Evolutionary conservation across 2,797 vertebrate genomes (phyloP).

Genomic region (Hyperoplus lanceolatus): DNA sequence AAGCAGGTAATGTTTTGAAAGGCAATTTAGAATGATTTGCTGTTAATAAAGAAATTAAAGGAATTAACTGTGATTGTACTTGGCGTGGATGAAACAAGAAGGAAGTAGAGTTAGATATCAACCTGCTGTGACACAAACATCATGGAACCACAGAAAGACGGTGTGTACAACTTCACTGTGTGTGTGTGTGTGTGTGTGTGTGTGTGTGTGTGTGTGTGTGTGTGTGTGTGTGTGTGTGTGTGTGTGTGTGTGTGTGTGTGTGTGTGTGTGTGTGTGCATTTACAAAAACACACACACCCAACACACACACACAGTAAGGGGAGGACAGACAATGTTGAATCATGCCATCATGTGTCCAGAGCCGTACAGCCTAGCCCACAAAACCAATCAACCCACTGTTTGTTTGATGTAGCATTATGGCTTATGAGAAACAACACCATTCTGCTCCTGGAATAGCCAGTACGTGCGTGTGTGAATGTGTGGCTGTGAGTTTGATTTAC

Average conservation of each 20-base stretch:
- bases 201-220: slow-evolving; percentile 6
- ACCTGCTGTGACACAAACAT: slow-evolving; percentile 69
- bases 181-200: neutral
- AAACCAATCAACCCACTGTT: slow-evolving; percentile 53
- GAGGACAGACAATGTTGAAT: slow-evolving; percentile 49
- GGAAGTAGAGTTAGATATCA: slow-evolving; percentile 64
- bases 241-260: neutral
- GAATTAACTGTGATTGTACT: neutral
- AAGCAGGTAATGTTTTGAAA: neutral
- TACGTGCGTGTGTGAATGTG: slow-evolving; percentile 21
- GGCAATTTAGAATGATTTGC: neutral
- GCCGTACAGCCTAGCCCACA: slow-evolving; percentile 19
- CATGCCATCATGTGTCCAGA: slow-evolving; percentile 28
- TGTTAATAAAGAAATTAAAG: neutral
- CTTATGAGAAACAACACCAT: slow-evolving; percentile 58
- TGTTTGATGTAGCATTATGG: slow-evolving; percentile 52
- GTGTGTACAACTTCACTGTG: neutral
- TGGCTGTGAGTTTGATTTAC: slow-evolving; percentile 45
- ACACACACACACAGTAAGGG: slow-evolving; percentile 10
- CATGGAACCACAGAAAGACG: slow-evolving; percentile 10
- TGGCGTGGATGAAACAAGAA: slow-evolving; percentile 15
- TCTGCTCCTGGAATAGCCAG: slow-evolving; percentile 31
- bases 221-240: neutral
- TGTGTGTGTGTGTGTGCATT: neutral
- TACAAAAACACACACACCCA: neutral